Evolutionary conservation across 2,113 vertebrate species (phyloP), one percentile per base, ranked within the genome.

Genomic region (Myrmecobius fasciatus): DNA sequence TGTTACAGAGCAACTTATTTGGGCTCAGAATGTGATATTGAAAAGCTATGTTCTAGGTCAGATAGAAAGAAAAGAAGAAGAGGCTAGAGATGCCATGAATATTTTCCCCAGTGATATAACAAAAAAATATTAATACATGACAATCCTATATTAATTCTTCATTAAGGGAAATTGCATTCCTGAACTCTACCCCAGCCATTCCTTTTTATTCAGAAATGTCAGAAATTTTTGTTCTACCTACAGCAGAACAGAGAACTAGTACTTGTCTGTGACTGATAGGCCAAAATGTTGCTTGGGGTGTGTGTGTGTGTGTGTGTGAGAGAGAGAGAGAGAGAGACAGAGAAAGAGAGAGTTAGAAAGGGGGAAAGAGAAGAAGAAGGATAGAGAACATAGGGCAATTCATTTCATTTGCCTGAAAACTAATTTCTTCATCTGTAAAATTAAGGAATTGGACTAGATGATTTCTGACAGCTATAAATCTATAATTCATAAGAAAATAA

Each of bases 231-330:
- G 14, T 14, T 75, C 36, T 75, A 20, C 36, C n/a, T 75, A 36
- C n/a, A n/a, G 22, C 11, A 83, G 67, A 43, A 43, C n/a, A n/a
- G 36, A 83, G 67, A 83, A 7, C 20, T 43, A 6, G 36, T 43
- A 24, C 67, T 83, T 83, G 67, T n/a, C 6, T 43, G 20, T 83
- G n/a, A 43, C 8, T 43, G 22, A 43, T 8, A 46, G 31, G 9
- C 12, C 90, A n/a, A 25, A 12, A 0, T 51, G 89, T 94, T 54
- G 52, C 14, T 92, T 31, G 12, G 12, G 47, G 47, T 90, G n/a
- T 56, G 92, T 90, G 31, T 60, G 75, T 53, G 52, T 31, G n/a
- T 93, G 75, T 95, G 56, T 91, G 93, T 67, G 49, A 24, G 20
- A 53, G 17, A 24, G 14, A 53, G 52, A 53, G 52, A 53, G 11